These are phyloP conservation scores for Fragum sueziense DNA, from an alignment of 2,888 invertebrate genomes.

Conservation along the genomic window DNA sequence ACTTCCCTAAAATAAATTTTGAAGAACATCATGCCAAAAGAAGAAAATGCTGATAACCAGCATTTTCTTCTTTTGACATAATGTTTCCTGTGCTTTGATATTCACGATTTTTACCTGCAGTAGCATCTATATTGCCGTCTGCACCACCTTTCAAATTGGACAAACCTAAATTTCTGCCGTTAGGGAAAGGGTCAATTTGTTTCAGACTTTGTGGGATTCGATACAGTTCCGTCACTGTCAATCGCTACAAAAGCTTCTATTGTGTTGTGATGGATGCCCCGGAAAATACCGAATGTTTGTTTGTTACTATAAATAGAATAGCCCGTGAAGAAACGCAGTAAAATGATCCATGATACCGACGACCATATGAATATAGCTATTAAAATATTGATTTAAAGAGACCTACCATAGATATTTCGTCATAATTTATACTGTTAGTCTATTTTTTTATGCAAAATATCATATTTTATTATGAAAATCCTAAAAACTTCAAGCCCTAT, in stretches of 20 bases:
- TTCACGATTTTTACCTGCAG: too few relatives aligned
- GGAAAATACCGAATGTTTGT: neutral
- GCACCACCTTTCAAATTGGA: neutral
- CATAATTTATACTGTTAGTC: too few relatives aligned
- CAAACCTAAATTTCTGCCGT: neutral
- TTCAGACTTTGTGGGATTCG: neutral
- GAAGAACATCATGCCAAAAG: too few relatives aligned
- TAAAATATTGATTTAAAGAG: too few relatives aligned
- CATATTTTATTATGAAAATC: too few relatives aligned
- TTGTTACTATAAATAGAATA: neutral
- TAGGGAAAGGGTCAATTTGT: neutral
- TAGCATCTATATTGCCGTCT: neutral
- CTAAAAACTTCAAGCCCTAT: too few relatives aligned
- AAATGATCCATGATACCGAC: neutral
- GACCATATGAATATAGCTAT: too few relatives aligned
- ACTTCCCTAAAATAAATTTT: too few relatives aligned
- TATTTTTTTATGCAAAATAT: too few relatives aligned
- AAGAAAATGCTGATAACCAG: neutral
- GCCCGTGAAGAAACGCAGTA: too few relatives aligned
- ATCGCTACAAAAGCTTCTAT: neutral
- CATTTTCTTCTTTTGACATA: neutral
- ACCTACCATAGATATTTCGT: too few relatives aligned
- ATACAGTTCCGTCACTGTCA: neutral
- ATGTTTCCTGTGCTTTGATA: too few relatives aligned
- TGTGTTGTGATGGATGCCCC: neutral